These are phyloP conservation scores for Salpingus planirostris DNA, from an alignment of 2,888 invertebrate genomes.

Conservation along the genomic window DNA sequence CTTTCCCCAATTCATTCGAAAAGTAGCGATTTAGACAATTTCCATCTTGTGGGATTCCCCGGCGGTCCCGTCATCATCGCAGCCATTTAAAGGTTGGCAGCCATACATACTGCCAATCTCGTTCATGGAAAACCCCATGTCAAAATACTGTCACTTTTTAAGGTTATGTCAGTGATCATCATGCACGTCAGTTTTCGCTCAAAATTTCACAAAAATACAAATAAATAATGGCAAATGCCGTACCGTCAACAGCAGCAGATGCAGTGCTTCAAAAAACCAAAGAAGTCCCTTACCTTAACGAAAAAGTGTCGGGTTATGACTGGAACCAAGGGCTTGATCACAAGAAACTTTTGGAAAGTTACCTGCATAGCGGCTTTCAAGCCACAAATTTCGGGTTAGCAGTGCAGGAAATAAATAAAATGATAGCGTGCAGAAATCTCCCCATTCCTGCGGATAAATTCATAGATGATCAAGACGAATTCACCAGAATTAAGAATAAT, in stretches of 20 bases:
- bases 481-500: conserved; percentile 64
- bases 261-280: conserved; percentile 32
- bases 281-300: conserved; percentile 28
- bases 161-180: no score
- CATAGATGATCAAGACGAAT: conserved; percentile 66
- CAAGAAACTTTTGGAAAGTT: conserved; percentile 71
- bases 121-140: no score
- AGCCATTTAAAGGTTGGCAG: no score
- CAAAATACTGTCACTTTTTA: no score
- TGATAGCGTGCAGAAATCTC: conserved; percentile 68
- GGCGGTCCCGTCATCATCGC: no score
- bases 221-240: no score
- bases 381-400: conserved; percentile 91
- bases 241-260: conserved; percentile 21
- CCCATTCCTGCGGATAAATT: conserved; percentile 60
- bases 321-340: conserved; percentile 88
- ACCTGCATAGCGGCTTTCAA: conserved; percentile 85
- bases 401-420: conserved; percentile 83
- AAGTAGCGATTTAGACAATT: no score
- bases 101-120: no score
- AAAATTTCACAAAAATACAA: no score
- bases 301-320: conserved; percentile 76
- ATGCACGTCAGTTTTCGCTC: no score
- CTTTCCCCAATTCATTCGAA: no score
- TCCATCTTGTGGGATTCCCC: no score